phyloP scores from a whole-genome alignment of 2,113 vertebrate species.

The Onychostruthus taczanowskii region DNA sequence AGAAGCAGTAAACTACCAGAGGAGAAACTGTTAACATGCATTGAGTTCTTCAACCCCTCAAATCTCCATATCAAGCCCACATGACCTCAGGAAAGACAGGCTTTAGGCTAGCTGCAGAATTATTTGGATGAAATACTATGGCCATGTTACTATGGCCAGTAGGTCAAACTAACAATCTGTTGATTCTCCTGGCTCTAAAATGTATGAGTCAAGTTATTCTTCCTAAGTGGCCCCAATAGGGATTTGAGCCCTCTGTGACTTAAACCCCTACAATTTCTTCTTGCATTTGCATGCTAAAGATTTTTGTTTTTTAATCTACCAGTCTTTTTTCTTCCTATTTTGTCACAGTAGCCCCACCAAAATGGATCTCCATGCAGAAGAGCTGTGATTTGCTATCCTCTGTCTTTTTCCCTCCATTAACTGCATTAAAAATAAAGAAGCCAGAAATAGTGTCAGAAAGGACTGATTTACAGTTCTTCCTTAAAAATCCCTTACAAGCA shows the following conservation, averaged over 20 bases:
- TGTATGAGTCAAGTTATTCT: background rate
- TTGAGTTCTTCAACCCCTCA: background rate
- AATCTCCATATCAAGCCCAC: background rate
- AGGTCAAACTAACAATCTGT: constrained; percentile 32
- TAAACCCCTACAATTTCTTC: background rate
- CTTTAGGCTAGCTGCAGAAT: background rate
- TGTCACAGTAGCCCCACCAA: background rate
- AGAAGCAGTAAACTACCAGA: background rate
- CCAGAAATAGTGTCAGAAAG: background rate
- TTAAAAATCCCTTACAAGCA: constrained; percentile 2
- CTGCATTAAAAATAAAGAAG: background rate
- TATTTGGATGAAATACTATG: background rate
- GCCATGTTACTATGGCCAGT: background rate
- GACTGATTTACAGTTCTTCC: background rate
- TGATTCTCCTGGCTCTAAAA: constrained; percentile 26
- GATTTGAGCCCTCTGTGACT: background rate
- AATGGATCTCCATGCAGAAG: background rate
- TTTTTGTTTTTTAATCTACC: background rate
- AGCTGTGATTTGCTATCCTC: background rate
- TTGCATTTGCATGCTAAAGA: background rate
- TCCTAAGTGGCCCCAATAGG: background rate
- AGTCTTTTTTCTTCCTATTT: background rate
- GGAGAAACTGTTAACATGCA: background rate
- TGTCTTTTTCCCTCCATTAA: background rate
- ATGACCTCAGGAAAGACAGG: background rate